Conservation (phyloP, 2,797 vertebrate species). For the Ibycter americanus region DNA sequence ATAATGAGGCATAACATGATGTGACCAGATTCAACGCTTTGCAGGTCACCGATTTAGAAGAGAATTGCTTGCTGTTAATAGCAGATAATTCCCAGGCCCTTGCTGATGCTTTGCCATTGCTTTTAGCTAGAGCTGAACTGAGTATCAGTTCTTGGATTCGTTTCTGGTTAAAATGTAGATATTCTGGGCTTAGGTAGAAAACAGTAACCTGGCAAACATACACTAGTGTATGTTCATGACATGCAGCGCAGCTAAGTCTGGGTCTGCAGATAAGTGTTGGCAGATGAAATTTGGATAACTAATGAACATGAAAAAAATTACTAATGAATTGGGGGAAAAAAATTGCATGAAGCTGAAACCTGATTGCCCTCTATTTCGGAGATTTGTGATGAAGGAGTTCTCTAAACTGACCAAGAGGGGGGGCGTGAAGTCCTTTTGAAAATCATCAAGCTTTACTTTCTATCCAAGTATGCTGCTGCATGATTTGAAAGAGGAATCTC, state of each 20-base stretch:
- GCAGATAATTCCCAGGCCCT: not conserved
- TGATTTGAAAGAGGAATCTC: not conserved
- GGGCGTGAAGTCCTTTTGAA: not conserved
- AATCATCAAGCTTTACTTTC: not conserved
- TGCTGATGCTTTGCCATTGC: not conserved
- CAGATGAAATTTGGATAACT: not conserved
- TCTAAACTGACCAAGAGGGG: not conserved
- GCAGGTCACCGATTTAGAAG: not conserved
- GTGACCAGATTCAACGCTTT: not conserved
- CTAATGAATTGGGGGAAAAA: not conserved
- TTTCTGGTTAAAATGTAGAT: not conserved
- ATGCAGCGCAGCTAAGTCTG: not conserved
- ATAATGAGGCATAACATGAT: slow-evolving; percentile 45
- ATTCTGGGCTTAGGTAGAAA: not conserved
- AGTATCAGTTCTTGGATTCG: not conserved
- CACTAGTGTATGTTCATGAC: not conserved
- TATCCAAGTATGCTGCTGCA: not conserved
- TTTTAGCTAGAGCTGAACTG: not conserved
- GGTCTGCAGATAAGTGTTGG: not conserved
- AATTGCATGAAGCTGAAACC: not conserved
- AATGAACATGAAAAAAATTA: not conserved
- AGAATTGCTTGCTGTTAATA: not conserved
- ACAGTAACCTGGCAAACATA: not conserved
- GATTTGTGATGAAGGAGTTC: not conserved
- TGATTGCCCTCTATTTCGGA: not conserved